Percentiles rank a stretch among this genome's conserved stretches.
Evolutionary conservation across 2,113 vertebrate genomes (phyloP).

Genomic region (Capreolus pygargus): DNA sequence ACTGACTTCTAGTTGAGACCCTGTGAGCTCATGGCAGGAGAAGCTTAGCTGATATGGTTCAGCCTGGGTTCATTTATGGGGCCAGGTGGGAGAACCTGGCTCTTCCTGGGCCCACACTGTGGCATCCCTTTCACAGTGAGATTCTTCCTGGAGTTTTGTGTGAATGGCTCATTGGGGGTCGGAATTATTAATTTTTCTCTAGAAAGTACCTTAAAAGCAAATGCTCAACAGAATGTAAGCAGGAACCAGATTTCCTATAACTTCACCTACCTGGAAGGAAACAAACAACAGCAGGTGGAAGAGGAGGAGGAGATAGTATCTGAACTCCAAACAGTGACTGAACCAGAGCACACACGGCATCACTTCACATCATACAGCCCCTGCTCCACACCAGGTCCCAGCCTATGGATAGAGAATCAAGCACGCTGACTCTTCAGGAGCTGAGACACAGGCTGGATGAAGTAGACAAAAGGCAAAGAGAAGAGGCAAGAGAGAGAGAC

Average conservation of each 20-base stretch:
- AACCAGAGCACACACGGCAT: neutral
- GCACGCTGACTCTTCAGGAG: neutral
- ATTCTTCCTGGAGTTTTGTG: neutral
- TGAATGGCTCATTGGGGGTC: neutral
- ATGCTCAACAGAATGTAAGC: neutral
- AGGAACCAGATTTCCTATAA: neutral
- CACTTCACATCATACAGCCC: too few relatives aligned
- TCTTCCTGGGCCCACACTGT: neutral
- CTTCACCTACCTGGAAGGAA: neutral
- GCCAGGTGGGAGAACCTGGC: neutral
- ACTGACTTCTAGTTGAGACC: neutral
- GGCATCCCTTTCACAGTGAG: neutral
- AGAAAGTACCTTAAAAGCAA: constrained; percentile 6
- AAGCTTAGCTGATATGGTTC: too few relatives aligned
- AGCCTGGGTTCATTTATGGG: neutral
- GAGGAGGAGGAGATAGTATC: neutral
- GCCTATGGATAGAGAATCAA: fast-evolving
- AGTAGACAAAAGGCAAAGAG: neutral
- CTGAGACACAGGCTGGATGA: neutral
- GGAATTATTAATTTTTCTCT: neutral
- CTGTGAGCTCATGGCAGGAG: neutral
- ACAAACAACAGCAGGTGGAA: neutral
- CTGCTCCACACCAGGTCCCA: neutral
- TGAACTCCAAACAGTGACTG: neutral
- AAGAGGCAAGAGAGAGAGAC: neutral